Evolutionary conservation across 1,140 invertebrate species (phyloP).

Genomic region (Micrasema longulum): DNA sequence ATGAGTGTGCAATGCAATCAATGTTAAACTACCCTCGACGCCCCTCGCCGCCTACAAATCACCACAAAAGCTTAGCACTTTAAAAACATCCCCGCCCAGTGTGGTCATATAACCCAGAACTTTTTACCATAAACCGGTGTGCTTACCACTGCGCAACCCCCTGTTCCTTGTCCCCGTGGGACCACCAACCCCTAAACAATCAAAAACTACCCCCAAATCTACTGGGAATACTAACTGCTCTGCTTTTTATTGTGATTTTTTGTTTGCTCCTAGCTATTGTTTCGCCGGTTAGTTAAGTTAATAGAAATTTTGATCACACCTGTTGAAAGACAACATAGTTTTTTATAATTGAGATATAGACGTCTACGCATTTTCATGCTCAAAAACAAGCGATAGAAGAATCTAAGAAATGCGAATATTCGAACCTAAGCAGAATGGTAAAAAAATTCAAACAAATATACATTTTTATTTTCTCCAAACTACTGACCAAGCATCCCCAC

Average conservation of each 20-base stretch:
- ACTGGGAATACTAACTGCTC: slow-evolving; percentile 21
- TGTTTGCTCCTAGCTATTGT: slow-evolving; percentile 10
- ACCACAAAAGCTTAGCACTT: slow-evolving; percentile 23
- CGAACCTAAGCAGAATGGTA: too few relatives aligned
- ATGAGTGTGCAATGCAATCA: neutral
- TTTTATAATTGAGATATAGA: too few relatives aligned
- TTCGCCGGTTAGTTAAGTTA: neutral
- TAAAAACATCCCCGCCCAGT: slow-evolving; percentile 18
- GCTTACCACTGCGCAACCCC: neutral
- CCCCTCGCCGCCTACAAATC: slow-evolving; percentile 19
- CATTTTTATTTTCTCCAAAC: too few relatives aligned
- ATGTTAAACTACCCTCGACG: neutral
- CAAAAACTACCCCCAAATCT: slow-evolving; percentile 11
- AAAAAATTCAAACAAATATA: too few relatives aligned
- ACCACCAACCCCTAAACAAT: slow-evolving; percentile 27
- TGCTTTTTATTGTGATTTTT: slow-evolving; percentile 13
- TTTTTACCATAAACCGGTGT: slow-evolving; percentile 11
- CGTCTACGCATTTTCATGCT: too few relatives aligned
- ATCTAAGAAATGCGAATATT: too few relatives aligned
- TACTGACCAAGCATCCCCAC: too few relatives aligned
- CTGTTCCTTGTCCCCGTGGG: slow-evolving; percentile 24
- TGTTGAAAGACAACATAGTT: too few relatives aligned
- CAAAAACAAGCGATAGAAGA: too few relatives aligned
- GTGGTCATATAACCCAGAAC: slow-evolving; percentile 31
- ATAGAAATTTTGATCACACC: slow-evolving; percentile 11